phyloP scores from a whole-genome alignment of 2,888 invertebrate species.

The Andrena bicolor region DNA sequence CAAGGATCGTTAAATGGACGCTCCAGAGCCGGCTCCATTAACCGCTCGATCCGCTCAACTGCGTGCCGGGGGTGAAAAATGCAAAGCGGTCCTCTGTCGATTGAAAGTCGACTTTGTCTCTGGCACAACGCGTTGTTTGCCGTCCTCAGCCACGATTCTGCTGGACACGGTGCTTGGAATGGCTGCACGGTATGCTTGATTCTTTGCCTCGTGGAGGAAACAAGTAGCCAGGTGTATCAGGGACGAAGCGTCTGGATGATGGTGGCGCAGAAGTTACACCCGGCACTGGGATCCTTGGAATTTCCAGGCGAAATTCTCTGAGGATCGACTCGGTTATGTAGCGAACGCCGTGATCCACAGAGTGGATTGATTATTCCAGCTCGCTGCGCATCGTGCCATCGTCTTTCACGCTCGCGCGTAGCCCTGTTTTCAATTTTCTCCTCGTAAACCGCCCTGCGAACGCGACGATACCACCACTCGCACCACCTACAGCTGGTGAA shows the following conservation, averaged over 20 bases:
- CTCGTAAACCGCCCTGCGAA: constrained; percentile 63
- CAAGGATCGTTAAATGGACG: constrained; percentile 57
- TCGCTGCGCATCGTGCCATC: constrained; percentile 54
- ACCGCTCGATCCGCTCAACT: constrained; percentile 44
- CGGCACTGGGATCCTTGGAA: background rate
- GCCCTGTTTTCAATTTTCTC: constrained; percentile 74
- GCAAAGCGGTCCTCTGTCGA: constrained; percentile 37
- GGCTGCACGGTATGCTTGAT: background rate
- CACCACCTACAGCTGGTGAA: constrained; percentile 23
- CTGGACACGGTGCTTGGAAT: background rate
- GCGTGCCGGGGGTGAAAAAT: constrained; percentile 41
- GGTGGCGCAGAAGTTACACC: too few relatives aligned
- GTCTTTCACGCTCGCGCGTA: constrained; percentile 66
- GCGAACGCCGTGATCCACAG: background rate
- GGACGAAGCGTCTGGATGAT: background rate
- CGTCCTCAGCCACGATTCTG: background rate
- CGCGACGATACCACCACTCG: constrained; percentile 56
- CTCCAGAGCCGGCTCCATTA: constrained; percentile 44
- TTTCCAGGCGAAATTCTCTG: constrained; percentile 49
- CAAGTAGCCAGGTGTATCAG: constrained; percentile 1
- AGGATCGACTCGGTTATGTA: background rate
- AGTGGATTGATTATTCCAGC: constrained; percentile 61
- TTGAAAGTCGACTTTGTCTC: constrained; percentile 35
- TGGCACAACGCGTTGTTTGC: constrained; percentile 16
- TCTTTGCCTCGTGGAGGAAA: background rate